Conservation (phyloP, 2,113 vertebrate genomes). For the Brachyistius frenatus region DNA sequence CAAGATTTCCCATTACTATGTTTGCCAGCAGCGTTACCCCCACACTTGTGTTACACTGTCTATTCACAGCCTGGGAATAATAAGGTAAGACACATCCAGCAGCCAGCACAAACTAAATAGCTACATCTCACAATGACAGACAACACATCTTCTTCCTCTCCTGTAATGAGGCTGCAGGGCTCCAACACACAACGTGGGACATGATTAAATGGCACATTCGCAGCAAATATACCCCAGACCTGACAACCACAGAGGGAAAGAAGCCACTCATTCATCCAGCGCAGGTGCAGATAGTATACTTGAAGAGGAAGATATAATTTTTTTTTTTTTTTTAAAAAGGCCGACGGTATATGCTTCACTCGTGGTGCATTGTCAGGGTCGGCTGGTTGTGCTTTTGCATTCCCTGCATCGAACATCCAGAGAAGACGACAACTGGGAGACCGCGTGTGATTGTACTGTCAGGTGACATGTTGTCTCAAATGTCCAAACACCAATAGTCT, state of each 20-base stretch:
- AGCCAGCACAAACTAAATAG: slow-evolving; percentile 48
- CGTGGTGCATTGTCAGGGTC: background rate
- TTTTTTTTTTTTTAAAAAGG: background rate
- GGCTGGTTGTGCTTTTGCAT: background rate
- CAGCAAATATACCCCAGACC: slow-evolving; percentile 38
- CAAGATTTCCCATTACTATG: slow-evolving; percentile 46
- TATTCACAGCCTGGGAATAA: slow-evolving; percentile 54
- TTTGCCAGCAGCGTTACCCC: slow-evolving; percentile 23
- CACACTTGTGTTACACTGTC: slow-evolving; percentile 37
- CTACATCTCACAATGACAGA: slow-evolving; percentile 59
- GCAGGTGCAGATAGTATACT: background rate
- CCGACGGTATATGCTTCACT: background rate
- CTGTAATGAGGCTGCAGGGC: slow-evolving; percentile 63
- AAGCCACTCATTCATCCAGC: slow-evolving; percentile 34
- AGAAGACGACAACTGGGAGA: background rate
- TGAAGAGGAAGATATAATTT: slow-evolving; percentile 7
- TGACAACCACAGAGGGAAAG: slow-evolving; percentile 32
- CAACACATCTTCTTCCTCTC: slow-evolving; percentile 42
- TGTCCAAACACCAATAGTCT: too few species aligned
- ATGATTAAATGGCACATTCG: slow-evolving; percentile 59
- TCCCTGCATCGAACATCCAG: background rate
- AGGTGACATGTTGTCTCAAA: too few species aligned
- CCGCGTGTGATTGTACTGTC: too few species aligned
- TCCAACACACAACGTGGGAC: slow-evolving; percentile 52
- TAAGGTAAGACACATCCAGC: slow-evolving; percentile 34